Evolutionary conservation across 2,113 vertebrate genomes (phyloP).

Genomic region (Phalacrocorax brasilianus): DNA sequence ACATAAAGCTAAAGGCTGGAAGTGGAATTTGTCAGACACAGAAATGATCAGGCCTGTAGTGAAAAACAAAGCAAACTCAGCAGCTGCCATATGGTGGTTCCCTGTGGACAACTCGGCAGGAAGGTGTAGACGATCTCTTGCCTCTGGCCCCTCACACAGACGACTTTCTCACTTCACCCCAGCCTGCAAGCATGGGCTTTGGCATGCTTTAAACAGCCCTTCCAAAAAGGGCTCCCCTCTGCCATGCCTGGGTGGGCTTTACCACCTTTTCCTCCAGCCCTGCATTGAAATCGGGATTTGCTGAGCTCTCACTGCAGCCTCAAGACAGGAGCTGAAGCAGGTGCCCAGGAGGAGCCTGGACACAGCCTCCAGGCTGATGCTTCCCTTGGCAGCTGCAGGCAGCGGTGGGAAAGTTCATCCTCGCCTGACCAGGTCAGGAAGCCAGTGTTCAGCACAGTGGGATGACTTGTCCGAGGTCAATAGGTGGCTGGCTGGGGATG

Average conservation of each 20-base stretch:
- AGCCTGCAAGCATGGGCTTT: not conserved
- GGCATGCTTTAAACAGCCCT: not conserved
- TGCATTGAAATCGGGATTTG: not conserved
- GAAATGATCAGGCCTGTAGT: not conserved
- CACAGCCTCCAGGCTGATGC: not conserved
- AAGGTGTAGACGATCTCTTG: no score
- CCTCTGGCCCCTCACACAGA: no score
- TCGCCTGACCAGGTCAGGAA: not conserved
- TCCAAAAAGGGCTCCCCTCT: not conserved
- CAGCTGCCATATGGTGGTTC: not conserved
- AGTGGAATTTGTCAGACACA: not conserved
- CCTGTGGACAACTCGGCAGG: not conserved
- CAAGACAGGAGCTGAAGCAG: not conserved
- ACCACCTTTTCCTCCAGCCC: not conserved
- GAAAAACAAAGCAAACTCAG: not conserved
- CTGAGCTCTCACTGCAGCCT: not conserved
- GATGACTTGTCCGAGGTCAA: fast-evolving
- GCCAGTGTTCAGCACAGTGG: fast-evolving
- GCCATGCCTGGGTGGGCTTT: not conserved
- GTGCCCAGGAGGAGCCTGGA: not conserved
- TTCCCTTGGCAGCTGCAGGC: not conserved
- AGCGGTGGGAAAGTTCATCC: not conserved
- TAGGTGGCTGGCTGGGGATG: not conserved
- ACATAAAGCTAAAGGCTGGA: not conserved
- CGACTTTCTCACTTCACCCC: no score